phyloP scores from a whole-genome alignment of 2,113 vertebrate species.

The Albula goreensis region DNA sequence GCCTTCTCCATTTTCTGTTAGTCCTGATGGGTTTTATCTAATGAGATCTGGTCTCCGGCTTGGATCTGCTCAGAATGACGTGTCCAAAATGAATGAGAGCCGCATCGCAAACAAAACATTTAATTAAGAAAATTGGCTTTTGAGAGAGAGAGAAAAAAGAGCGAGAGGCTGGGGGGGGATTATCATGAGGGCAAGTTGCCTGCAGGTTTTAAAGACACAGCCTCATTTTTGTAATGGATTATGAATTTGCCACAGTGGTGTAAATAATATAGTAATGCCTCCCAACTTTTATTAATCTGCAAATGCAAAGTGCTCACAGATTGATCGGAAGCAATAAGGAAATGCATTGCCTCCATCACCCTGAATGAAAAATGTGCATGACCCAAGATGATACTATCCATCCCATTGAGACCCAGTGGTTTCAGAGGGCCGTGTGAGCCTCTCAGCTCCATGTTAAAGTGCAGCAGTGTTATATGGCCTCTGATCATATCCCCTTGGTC shows the following conservation, averaged over 20 bases:
- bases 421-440: background rate
- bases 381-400: constrained; percentile 51
- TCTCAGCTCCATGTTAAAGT: background rate
- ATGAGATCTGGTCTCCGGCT: constrained; percentile 99
- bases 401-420: constrained; percentile 33
- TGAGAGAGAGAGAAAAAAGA: constrained; percentile 75
- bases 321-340: constrained; percentile 51
- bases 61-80: constrained; percentile 95
- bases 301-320: constrained; percentile 44
- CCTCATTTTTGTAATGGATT: constrained; percentile 61
- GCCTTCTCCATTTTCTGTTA: constrained; percentile 97
- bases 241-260: constrained; percentile 55
- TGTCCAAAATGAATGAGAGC: constrained; percentile 99
- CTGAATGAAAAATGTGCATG: constrained; percentile 51
- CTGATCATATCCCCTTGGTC: background rate
- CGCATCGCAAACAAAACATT: constrained; percentile 99
- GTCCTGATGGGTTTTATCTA: constrained; percentile 99
- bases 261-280: constrained; percentile 55
- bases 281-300: constrained; percentile 43
- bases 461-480: background rate
- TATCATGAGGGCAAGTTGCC: constrained; percentile 76
- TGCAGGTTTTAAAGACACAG: constrained; percentile 82
- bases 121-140: constrained; percentile 99
- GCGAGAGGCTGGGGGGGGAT: constrained; percentile 68
- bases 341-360: constrained; percentile 51